phyloP scores from a whole-genome alignment of 2,888 invertebrate species.

The Ichneumoninae sp. region DNA sequence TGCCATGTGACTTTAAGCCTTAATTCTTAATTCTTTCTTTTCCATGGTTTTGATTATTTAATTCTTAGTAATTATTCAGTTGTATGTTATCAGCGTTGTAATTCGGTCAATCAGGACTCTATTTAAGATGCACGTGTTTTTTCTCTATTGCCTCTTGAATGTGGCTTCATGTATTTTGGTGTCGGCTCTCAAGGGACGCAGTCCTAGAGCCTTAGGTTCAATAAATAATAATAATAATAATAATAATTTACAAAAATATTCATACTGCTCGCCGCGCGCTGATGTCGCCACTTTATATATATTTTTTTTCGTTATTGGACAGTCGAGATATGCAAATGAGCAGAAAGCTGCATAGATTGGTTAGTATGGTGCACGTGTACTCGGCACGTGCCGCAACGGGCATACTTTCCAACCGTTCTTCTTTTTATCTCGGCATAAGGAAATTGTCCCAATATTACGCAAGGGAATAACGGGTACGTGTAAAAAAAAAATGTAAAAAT shows the following conservation, averaged over 20 bases:
- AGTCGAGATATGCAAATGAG: background rate
- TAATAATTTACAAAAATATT: background rate
- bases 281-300: background rate
- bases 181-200: too few species aligned
- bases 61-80: too few species aligned
- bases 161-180: too few species aligned
- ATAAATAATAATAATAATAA: too few species aligned
- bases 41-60: too few species aligned
- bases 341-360: background rate
- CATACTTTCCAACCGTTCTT: background rate
- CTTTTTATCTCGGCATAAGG: background rate
- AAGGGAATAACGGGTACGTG: background rate
- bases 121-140: too few species aligned
- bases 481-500: background rate
- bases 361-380: conserved; percentile 3
- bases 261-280: background rate
- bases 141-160: too few species aligned
- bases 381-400: conserved; percentile 18
- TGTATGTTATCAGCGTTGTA: too few species aligned
- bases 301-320: background rate
- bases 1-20: background rate
- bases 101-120: too few species aligned
- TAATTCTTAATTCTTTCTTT: too few species aligned
- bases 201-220: too few species aligned
- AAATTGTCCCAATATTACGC: background rate